Base-by-base conservation (phyloP, 1,140 invertebrate genomes). In the Battus philenor region DNA sequence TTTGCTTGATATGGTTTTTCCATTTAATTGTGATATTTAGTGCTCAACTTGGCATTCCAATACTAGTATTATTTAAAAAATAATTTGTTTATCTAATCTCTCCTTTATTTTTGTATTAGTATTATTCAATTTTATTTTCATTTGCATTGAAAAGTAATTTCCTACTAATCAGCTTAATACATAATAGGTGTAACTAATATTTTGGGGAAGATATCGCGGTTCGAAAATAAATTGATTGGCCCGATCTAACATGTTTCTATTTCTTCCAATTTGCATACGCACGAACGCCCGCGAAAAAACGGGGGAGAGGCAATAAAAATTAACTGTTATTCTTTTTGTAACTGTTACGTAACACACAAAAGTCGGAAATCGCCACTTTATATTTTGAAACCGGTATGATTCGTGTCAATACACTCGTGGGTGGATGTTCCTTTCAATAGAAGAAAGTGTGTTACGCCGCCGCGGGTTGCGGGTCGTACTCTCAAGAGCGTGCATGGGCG, bases 341-440 rank as follows among this genome's bases (percentile, higher is more conserved):
- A 58, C 46, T 55, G 56, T 79, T 69, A 62, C 51, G 64, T 59
- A 76, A 74, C 50, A 54, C 47, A 70, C 59, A 72, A 60, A 69
- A 69, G 47, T 66, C 54, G 61, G 59, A 76, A 73, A 68, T 74
- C 61, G 65, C 69, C 61, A 59, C 36, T 55, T 61, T 61, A 52
- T 48, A 70, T 80, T 80, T 80, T 75, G 66, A 73, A 80, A 80
- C 70, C 72, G 61, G 70, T 69, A 67, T 46, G 50, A 75, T 65
- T 65, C 56, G 72, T 74, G 73, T 71, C 74, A 69, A 71, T 76
- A 68, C 52, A 54, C 64, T 57, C 55, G 79, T 80, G 68, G 76
- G 76, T 67, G 64, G 64, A 51, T 55, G 54, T 56, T 74, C 72
- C 68, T 83, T 77, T 77, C 65, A 67, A 74, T 72, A 60, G 57